These are phyloP conservation scores for Sciurus niger DNA, from an alignment of 2,113 vertebrate genomes.

Conservation along the genomic window DNA sequence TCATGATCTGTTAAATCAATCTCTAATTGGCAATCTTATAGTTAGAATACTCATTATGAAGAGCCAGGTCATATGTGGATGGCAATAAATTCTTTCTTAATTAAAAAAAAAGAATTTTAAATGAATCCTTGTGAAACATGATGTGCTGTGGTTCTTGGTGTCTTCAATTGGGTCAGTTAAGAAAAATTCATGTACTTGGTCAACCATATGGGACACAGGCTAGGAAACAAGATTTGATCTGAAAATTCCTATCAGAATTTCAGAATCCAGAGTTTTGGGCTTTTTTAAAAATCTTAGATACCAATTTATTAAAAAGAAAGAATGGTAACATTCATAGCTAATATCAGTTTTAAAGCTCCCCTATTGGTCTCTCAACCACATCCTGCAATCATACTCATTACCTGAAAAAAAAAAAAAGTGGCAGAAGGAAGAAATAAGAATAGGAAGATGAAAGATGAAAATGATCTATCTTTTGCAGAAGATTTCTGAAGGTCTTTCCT, in stretches of 20 bases:
- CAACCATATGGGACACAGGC: background rate
- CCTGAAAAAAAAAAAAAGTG: constrained; percentile 49
- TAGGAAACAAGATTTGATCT: background rate
- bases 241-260: constrained; percentile 6
- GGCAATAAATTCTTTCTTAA: constrained; percentile 36
- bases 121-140: constrained; percentile 23
- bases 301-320: background rate
- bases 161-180: background rate
- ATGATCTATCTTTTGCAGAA: background rate
- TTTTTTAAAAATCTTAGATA: background rate
- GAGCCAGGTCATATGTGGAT: background rate
- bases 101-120: background rate
- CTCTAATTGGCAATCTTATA: background rate
- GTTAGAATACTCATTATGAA: background rate
- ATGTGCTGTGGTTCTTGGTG: background rate
- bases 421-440: background rate
- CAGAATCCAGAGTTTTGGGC: background rate
- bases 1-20: background rate
- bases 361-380: background rate
- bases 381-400: constrained; percentile 15
- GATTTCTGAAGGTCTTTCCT: constrained; percentile 30
- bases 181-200: background rate
- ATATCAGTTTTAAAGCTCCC: constrained; percentile 33
- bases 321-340: background rate
- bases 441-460: constrained; percentile 6